phyloP scores from a whole-genome alignment of 2,888 invertebrate species.

The Pristionchus japonicus region DNA sequence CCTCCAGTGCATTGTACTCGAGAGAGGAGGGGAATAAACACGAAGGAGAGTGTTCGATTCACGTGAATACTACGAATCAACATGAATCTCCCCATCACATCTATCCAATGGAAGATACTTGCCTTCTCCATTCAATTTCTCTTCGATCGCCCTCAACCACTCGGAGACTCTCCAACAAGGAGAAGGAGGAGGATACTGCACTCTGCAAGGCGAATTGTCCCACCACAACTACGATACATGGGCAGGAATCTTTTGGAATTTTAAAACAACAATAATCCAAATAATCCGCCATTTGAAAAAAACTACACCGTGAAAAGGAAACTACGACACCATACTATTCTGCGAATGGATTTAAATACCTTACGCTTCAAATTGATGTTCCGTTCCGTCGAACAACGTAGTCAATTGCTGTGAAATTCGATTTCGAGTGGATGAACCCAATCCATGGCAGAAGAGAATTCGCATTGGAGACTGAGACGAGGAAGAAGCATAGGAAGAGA shows the following conservation, averaged over 20 bases:
- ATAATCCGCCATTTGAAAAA: background rate
- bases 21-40: background rate
- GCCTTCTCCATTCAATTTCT: background rate
- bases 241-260: background rate
- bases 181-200: background rate
- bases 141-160: slow-evolving; percentile 38
- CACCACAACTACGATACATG: background rate
- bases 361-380: slow-evolving; percentile 45
- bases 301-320: too few species aligned
- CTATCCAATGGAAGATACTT: background rate
- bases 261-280: background rate
- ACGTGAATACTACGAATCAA: background rate
- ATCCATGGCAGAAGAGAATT: slow-evolving; percentile 47
- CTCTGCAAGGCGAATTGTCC: background rate
- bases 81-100: background rate
- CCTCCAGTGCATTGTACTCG: background rate
- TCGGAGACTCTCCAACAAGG: slow-evolving; percentile 41
- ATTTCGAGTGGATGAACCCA: slow-evolving; percentile 41
- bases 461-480: slow-evolving; percentile 5
- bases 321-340: background rate
- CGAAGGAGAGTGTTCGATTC: background rate
- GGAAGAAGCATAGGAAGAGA: background rate
- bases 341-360: background rate
- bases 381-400: slow-evolving; percentile 20
- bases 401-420: slow-evolving; percentile 43